phyloP scores from a whole-genome alignment of 2,113 vertebrate genomes.

The Apus apus region DNA sequence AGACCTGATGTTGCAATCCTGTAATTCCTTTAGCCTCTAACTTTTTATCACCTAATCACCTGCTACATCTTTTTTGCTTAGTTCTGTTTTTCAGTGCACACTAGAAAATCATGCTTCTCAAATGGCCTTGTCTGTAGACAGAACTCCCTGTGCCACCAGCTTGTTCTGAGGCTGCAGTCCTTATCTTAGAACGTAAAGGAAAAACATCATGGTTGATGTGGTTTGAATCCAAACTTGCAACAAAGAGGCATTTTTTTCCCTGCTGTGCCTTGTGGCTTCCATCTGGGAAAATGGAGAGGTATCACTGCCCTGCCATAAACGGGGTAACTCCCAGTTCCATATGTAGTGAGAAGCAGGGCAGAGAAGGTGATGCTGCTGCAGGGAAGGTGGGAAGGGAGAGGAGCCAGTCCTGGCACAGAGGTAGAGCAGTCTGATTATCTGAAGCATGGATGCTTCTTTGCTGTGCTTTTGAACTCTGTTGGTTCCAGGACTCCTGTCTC shows the following conservation, averaged over 20 bases:
- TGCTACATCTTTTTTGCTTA: conserved; percentile 10
- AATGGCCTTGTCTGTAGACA: neutral
- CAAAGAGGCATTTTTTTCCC: neutral
- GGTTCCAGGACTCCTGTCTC: neutral
- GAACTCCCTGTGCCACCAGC: neutral
- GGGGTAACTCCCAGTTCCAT: neutral
- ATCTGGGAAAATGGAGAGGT: neutral
- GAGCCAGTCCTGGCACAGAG: neutral
- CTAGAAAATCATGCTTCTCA: neutral
- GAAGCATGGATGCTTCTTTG: fast-evolving
- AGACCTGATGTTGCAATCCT: conserved; percentile 11
- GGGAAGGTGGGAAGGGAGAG: neutral
- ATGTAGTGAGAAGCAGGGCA: neutral
- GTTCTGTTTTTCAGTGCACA: neutral
- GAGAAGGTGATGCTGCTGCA: fast-evolving
- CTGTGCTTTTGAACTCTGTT: neutral
- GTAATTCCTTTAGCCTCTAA: neutral
- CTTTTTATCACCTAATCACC: conserved; percentile 29
- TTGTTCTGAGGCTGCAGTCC: neutral
- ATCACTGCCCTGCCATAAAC: neutral
- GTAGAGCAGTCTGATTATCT: neutral
- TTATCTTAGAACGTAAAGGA: neutral
- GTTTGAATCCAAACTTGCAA: neutral
- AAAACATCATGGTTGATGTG: neutral
- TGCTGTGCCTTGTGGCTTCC: neutral